Evolutionary conservation across 2,797 vertebrate species (phyloP), one percentile per base, ranked within the genome.

Genomic region (Allobates femoralis): DNA sequence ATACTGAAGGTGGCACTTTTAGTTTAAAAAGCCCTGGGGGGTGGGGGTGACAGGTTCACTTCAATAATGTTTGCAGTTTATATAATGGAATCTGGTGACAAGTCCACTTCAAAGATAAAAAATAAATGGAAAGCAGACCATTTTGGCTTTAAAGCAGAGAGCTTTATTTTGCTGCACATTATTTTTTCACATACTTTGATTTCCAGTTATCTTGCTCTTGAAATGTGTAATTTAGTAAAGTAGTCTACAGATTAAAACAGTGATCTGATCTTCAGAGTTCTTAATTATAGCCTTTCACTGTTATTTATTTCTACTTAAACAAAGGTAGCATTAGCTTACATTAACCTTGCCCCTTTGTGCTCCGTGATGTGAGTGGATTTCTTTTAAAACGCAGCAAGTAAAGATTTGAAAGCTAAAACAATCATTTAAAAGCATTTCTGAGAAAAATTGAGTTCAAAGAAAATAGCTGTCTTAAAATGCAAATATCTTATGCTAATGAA

Each of bases 291-390:
- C 69, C 30, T 46, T 86, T 80, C 46, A 79, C 51, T 55, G 58
- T 28, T 82, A 76, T 76, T 55, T 87, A 30, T 50, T 83, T 53
- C 71, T 78, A 26, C 34, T 79, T 60, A 78, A 73, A 73, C 26
- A 83, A 80, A 83, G 81, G 81, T 83, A 78, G 51, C 81, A 82
- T 86, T 82, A 87, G 37, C 62, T 67, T 71, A 67, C 73, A 78
- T 83, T 83, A 83, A 71, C 85, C 85, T 87, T 79, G 86, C 75
- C 64, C 75, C 64, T 83, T 53, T 83, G 75, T 83, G 46, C 75
- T 79, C 51, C n/a, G 18, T 30, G 6, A 32, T 50, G 53, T 79
- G 26, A 86, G 75, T 37, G n/a, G 28, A 74, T 51, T 46, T 74
- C 74, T 46, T 18, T 46, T 8, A 81, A 69, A 79, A 18, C 58